Conservation (phyloP, 2,888 invertebrate species). For the Eudasyphora cyanicolor region DNA sequence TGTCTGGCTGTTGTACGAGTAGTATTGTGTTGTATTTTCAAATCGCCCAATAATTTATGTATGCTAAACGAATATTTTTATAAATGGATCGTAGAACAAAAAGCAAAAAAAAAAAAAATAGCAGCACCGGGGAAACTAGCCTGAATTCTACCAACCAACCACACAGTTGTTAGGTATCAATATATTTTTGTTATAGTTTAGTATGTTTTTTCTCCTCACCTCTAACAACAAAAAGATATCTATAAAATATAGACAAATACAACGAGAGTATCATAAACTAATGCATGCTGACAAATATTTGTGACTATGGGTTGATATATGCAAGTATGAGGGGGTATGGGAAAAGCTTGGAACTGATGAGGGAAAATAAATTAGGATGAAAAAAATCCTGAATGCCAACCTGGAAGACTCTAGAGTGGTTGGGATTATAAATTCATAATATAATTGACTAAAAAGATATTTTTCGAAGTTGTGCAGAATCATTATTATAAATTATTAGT, state of each 20-base stretch:
- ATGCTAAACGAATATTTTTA: slow-evolving; percentile 10
- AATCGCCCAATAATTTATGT: slow-evolving; percentile 29
- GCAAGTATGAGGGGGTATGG: slow-evolving; percentile 13
- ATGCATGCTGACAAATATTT: slow-evolving; percentile 63
- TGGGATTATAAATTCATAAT: too few relatives aligned
- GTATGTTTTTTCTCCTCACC: slow-evolving; percentile 15
- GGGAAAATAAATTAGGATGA: too few relatives aligned
- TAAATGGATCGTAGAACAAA: background rate
- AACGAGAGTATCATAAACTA: slow-evolving; percentile 44
- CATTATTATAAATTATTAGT: too few relatives aligned
- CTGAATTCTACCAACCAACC: background rate
- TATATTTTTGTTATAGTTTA: slow-evolving; percentile 44
- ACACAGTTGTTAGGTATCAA: slow-evolving; percentile 64
- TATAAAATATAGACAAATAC: slow-evolving; percentile 26
- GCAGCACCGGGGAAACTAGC: slow-evolving; percentile 39
- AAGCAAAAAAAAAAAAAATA: slow-evolving; percentile 15
- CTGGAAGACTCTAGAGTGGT: too few relatives aligned
- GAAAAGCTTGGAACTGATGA: too few relatives aligned
- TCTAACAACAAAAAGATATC: slow-evolving; percentile 14
- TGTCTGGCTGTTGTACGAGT: background rate
- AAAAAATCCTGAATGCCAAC: too few relatives aligned
- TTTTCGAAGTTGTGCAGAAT: too few relatives aligned
- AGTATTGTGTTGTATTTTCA: slow-evolving; percentile 13
- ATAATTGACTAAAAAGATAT: too few relatives aligned
- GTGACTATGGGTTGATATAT: slow-evolving; percentile 31